Percentiles rank a stretch among this genome's conserved stretches.
Conservation (phyloP, 2,797 vertebrate species). For the Calcarius lapponicus region DNA sequence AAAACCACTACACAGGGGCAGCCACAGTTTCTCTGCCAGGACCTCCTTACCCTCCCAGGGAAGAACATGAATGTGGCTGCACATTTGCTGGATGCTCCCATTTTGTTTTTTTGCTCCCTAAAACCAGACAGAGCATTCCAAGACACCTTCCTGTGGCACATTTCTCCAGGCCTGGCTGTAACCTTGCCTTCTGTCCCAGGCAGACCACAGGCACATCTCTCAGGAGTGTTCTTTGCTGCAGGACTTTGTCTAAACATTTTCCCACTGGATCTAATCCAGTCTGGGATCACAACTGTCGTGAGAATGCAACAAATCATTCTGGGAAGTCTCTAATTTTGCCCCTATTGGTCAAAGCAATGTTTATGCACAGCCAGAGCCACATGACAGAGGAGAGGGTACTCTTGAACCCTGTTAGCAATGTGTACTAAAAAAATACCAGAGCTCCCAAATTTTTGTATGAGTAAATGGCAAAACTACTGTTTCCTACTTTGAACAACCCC, state of each 20-base stretch:
- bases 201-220: constrained; percentile 49
- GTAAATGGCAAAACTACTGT: constrained; percentile 64
- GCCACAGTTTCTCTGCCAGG: background rate
- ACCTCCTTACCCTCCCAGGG: background rate
- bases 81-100: background rate
- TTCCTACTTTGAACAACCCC: constrained; percentile 47
- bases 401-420: constrained; percentile 41
- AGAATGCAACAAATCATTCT: constrained; percentile 68
- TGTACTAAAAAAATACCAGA: constrained; percentile 60
- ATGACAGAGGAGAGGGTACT: constrained; percentile 44
- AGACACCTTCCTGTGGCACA: background rate
- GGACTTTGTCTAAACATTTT: constrained; percentile 69
- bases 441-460: constrained; percentile 32
- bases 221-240: constrained; percentile 46
- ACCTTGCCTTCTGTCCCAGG: constrained; percentile 22
- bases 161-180: constrained; percentile 17
- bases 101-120: background rate
- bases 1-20: background rate
- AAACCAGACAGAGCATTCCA: background rate
- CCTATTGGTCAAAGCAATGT: constrained; percentile 33
- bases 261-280: constrained; percentile 75
- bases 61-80: background rate
- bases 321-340: constrained; percentile 59
- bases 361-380: constrained; percentile 20
- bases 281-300: constrained; percentile 64